Evolutionary conservation across 2,797 vertebrate genomes (phyloP).

Genomic region (Dipus sagitta): DNA sequence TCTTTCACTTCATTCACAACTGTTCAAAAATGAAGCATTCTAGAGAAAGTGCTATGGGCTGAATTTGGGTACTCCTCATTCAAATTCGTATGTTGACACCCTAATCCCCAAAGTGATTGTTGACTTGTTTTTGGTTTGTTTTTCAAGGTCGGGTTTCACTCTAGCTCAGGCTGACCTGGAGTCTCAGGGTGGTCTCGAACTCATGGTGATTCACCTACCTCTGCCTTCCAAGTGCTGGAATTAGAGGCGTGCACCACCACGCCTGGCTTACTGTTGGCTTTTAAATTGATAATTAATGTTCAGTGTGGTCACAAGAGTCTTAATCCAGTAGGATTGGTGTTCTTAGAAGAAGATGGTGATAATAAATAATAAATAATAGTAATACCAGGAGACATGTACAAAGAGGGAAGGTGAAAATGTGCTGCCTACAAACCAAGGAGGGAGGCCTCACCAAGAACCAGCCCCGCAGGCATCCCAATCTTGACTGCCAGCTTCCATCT

Average conservation of each 20-base stretch:
- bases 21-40: background rate
- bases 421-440: background rate
- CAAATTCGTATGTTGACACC: background rate
- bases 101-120: background rate
- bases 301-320: background rate
- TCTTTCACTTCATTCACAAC: background rate
- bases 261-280: background rate
- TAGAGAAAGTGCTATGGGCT: background rate
- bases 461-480: background rate
- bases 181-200: no score
- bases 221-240: no score
- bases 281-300: background rate
- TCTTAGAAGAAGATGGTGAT: background rate
- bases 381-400: accelerated
- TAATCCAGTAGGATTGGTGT: background rate
- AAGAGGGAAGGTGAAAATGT: background rate
- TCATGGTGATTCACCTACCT: no score
- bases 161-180: no score
- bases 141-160: no score
- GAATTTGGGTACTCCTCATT: accelerated
- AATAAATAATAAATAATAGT: no score
- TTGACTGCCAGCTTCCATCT: background rate
- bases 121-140: no score
- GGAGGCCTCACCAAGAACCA: background rate
- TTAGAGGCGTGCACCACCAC: no score